A percentile compares a stretch with the other conserved stretches of the same genome.
phyloP scores from a whole-genome alignment of 2,113 vertebrate species.

The Petrocephalus microphthalmus region DNA sequence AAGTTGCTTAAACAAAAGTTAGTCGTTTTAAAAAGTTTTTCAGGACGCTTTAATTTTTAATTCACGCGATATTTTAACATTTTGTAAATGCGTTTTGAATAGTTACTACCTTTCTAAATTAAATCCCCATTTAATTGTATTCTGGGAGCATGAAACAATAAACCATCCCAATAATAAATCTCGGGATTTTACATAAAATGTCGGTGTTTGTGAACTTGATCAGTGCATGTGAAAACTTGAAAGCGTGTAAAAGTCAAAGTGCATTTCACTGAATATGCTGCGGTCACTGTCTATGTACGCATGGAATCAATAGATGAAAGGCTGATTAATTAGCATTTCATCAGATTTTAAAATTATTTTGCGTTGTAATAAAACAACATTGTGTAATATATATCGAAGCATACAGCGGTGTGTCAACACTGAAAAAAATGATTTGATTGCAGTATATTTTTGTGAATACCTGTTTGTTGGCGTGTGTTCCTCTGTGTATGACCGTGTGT shows the following conservation, averaged over 20 bases:
- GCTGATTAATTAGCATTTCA: neutral
- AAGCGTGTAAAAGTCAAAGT: neutral
- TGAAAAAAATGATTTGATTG: neutral
- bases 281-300: neutral
- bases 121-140: neutral
- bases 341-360: neutral
- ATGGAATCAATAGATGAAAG: neutral
- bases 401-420: neutral
- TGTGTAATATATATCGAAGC: neutral
- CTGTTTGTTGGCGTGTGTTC: neutral
- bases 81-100: neutral
- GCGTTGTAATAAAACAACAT: neutral
- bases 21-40: neutral
- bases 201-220: neutral
- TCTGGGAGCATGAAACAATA: neutral
- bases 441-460: neutral
- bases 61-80: neutral
- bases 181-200: neutral
- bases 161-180: neutral
- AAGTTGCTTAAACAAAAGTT: neutral
- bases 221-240: neutral
- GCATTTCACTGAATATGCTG: neutral
- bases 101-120: neutral
- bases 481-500: neutral
- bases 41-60: neutral